A percentile compares a stretch with the other conserved stretches of the same genome.
Evolutionary conservation across 2,113 vertebrate genomes (phyloP).

Genomic region (Chionomys nivalis): DNA sequence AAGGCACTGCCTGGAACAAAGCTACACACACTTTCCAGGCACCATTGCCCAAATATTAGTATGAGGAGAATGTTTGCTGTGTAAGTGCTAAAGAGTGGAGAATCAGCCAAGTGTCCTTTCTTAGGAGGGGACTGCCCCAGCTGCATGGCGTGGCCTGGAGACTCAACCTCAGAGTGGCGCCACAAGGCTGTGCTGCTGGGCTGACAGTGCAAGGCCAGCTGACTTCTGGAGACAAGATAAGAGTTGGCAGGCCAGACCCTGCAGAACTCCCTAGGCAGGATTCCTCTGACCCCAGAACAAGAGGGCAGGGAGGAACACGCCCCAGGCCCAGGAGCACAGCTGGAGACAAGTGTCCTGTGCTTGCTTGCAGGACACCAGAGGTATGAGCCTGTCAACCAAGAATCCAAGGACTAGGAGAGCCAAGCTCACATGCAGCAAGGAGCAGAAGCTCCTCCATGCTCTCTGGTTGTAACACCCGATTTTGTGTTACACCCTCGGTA

Average conservation of each 20-base stretch:
- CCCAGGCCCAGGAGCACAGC: not conserved
- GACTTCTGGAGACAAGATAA: slow-evolving; percentile 49
- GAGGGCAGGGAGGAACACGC: not conserved
- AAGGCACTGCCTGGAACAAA: not conserved
- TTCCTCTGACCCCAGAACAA: slow-evolving; percentile 23
- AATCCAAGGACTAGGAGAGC: not conserved
- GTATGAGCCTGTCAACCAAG: not conserved
- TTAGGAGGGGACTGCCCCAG: not conserved
- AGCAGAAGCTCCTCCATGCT: not conserved
- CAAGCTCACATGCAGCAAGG: not conserved
- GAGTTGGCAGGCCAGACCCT: slow-evolving; percentile 35
- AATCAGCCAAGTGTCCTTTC: not conserved
- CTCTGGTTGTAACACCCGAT: too few relatives aligned
- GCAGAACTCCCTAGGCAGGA: slow-evolving; percentile 64
- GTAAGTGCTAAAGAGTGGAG: not conserved
- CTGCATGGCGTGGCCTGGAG: not conserved
- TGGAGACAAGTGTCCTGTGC: not conserved
- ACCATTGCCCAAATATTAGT: not conserved
- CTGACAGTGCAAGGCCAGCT: not conserved
- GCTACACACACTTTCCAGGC: not conserved
- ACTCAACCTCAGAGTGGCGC: not conserved
- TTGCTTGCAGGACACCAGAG: not conserved
- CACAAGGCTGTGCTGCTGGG: not conserved
- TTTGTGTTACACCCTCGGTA: too few relatives aligned
- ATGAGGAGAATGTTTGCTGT: not conserved